phyloP scores from a whole-genome alignment of 30 jellyfish, hydroid and myxozoan genomes.

The Pseudorhiza aurosa region DNA sequence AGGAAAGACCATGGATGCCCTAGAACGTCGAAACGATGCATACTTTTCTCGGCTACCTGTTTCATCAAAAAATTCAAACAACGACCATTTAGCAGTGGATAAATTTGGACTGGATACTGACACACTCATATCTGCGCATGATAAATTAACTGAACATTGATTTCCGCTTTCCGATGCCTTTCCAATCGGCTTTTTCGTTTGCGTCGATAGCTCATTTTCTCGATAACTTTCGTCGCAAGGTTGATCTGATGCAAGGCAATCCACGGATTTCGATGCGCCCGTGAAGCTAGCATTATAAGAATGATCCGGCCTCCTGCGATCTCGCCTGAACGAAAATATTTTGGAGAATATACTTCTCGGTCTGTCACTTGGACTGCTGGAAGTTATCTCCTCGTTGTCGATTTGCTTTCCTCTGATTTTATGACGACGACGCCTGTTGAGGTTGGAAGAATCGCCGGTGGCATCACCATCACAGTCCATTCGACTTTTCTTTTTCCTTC shows the following conservation, averaged over 20 bases:
- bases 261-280: not conserved
- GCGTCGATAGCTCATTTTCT: too few relatives aligned
- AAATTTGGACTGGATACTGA: constrained; percentile 62
- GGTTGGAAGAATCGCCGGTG: not conserved
- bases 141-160: not conserved
- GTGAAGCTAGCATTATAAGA: not conserved
- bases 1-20: constrained; percentile 84
- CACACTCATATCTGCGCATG: not conserved
- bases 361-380: not conserved
- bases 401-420: too few relatives aligned
- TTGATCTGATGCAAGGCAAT: not conserved
- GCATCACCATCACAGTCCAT: constrained; percentile 7
- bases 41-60: constrained; percentile 3
- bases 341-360: not conserved
- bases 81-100: constrained; percentile 43
- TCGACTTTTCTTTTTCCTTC: constrained; percentile 65
- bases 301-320: not conserved
- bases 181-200: too few relatives aligned
- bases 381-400: too few relatives aligned
- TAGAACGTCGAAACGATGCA: constrained; percentile 79
- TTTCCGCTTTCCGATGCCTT: constrained; percentile 10
- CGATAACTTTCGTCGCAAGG: too few relatives aligned
- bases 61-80: constrained; percentile 41
- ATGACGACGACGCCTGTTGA: too few relatives aligned
- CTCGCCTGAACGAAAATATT: not conserved